Percentiles rank a stretch among this genome's conserved stretches.
Conservation (phyloP, 1,140 invertebrate species). For the Fragariocoptes setiger region DNA sequence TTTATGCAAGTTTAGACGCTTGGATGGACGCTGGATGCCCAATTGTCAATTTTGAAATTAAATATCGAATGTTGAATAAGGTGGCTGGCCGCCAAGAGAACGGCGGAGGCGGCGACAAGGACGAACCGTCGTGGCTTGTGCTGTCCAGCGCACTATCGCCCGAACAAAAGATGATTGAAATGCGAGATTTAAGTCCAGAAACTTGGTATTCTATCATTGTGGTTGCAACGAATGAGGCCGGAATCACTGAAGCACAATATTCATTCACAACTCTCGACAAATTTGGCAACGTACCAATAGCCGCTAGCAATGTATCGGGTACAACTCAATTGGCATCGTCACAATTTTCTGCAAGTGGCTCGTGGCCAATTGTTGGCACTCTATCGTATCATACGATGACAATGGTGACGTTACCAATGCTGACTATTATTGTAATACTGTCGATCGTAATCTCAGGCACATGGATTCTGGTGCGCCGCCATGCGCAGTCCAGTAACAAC, state of each 20-base stretch:
- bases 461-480: neutral
- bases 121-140: neutral
- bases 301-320: neutral
- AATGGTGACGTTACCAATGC: neutral
- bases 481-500: neutral
- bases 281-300: neutral
- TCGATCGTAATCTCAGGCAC: neutral
- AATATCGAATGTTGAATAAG: slow-evolving; percentile 29
- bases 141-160: slow-evolving; percentile 1
- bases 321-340: neutral
- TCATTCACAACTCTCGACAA: slow-evolving; percentile 43
- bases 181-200: slow-evolving; percentile 15
- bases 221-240: slow-evolving; percentile 18
- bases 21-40: slow-evolving; percentile 49
- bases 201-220: slow-evolving; percentile 18
- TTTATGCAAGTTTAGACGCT: slow-evolving; percentile 30
- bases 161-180: slow-evolving; percentile 3
- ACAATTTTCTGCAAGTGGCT: neutral
- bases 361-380: neutral
- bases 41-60: slow-evolving; percentile 34
- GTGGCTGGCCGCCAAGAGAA: neutral
- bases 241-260: slow-evolving; percentile 17
- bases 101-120: too few species aligned
- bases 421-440: neutral
- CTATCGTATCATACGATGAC: neutral